A percentile compares a stretch with the other conserved stretches of the same genome.
phyloP scores from a whole-genome alignment of 1,140 invertebrate species.

The Leptopilina boulardi region DNA sequence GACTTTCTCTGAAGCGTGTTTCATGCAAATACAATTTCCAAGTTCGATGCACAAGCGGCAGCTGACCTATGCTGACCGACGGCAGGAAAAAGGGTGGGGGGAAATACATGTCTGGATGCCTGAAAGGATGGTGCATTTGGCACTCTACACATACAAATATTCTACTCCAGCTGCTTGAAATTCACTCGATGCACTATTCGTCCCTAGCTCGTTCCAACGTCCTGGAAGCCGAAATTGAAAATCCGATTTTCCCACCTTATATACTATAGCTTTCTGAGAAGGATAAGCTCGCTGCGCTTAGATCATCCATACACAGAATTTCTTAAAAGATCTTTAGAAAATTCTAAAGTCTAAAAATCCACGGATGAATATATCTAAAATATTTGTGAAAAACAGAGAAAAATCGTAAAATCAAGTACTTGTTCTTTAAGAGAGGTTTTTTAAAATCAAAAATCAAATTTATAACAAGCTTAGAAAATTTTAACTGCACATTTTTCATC shows the following conservation, averaged over 20 bases:
- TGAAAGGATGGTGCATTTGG: constrained; percentile 54
- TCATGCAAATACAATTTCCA: constrained; percentile 57
- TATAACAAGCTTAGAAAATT: too few species aligned
- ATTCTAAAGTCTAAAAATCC: background rate
- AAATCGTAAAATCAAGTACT: background rate
- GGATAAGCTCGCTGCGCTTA: constrained; percentile 50
- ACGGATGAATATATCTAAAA: background rate
- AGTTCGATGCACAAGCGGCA: constrained; percentile 55
- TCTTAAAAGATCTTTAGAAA: constrained; percentile 12
- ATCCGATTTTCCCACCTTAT: constrained; percentile 57
- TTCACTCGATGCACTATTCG: constrained; percentile 56
- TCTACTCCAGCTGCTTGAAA: constrained; percentile 59
- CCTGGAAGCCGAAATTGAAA: constrained; percentile 58
- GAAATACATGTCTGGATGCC: constrained; percentile 48
- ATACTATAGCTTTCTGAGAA: constrained; percentile 52
- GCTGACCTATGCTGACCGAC: constrained; percentile 52
- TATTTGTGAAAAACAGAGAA: background rate
- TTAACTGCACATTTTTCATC: too few species aligned
- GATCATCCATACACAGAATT: constrained; percentile 53
- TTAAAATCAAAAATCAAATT: too few species aligned
- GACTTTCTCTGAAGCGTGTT: constrained; percentile 48
- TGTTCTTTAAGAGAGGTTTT: too few species aligned
- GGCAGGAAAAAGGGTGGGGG: too few species aligned
- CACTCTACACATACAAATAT: constrained; percentile 48
- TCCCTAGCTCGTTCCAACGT: constrained; percentile 52